phyloP scores from a whole-genome alignment of 2,113 vertebrate genomes.

The Oryzias javanicus region DNA sequence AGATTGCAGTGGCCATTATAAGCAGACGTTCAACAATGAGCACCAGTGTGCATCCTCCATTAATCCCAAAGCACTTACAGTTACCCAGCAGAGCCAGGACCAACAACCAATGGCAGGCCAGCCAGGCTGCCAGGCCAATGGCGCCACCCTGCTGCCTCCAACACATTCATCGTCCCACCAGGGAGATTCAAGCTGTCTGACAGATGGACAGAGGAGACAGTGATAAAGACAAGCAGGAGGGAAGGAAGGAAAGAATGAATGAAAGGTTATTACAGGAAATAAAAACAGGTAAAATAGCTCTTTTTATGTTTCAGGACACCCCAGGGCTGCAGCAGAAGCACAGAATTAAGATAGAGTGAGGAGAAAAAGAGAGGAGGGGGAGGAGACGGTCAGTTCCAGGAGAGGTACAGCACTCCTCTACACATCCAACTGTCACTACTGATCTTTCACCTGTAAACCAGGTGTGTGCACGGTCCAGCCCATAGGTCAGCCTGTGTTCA shows the following conservation, averaged over 20 bases:
- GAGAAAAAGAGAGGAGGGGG: neutral
- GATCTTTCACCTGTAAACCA: neutral
- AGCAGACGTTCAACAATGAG: conserved; percentile 69
- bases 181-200: conserved; percentile 54
- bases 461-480: no score
- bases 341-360: conserved; percentile 18
- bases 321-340: conserved; percentile 44
- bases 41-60: conserved; percentile 66
- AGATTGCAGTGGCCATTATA: conserved; percentile 59
- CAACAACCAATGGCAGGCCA: conserved; percentile 55
- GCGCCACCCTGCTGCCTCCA: conserved; percentile 56
- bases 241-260: conserved; percentile 34
- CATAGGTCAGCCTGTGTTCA: no score
- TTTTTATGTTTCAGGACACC: conserved; percentile 61
- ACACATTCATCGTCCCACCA: conserved; percentile 70
- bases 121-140: conserved; percentile 48
- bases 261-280: conserved; percentile 4
- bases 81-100: conserved; percentile 55
- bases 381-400: neutral
- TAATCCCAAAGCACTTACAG: conserved; percentile 68
- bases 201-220: conserved; percentile 47
- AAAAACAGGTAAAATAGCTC: conserved; percentile 3
- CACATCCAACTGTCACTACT: conserved; percentile 1
- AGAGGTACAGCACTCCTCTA: neutral
- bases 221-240: conserved; percentile 37